Evolutionary conservation across 1,140 invertebrate genomes (phyloP).

Genomic region (Plodia interpunctella): DNA sequence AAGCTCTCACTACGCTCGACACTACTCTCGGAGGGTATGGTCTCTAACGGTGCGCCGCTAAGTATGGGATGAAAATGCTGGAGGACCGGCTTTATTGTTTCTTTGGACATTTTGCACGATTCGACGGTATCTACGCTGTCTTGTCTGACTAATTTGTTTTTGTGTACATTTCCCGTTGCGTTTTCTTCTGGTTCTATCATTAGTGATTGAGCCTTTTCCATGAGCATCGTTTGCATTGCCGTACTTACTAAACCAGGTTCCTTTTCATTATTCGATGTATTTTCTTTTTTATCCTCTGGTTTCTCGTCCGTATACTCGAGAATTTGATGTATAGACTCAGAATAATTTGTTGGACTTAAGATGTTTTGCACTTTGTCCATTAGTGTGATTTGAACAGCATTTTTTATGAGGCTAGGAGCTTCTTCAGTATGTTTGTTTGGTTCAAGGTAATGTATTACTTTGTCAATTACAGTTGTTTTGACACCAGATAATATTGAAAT

Average conservation of each 20-base stretch:
- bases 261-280: conserved; percentile 9
- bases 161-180: conserved; percentile 14
- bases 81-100: conserved; percentile 46
- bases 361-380: conserved; percentile 70
- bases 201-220: conserved; percentile 48
- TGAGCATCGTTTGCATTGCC: conserved; percentile 56
- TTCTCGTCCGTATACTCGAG: not conserved
- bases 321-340: not conserved
- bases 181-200: conserved; percentile 6
- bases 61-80: conserved; percentile 62
- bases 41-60: conserved; percentile 56
- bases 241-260: conserved; percentile 42
- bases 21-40: conserved; percentile 62
- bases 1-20: conserved; percentile 51
- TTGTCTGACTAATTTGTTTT: conserved; percentile 49
- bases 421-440: conserved; percentile 10
- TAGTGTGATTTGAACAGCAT: conserved; percentile 33
- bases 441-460: conserved; percentile 20
- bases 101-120: conserved; percentile 61
- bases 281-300: conserved; percentile 6
- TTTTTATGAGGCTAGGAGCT: conserved; percentile 15
- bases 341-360: not conserved
- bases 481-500: conserved; percentile 1
- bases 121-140: conserved; percentile 53
- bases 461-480: not conserved